Percentiles rank a stretch among this genome's conserved stretches.
These are phyloP conservation scores for Donacobius atricapilla DNA, from an alignment of 2,113 vertebrate species.

Conservation along the genomic window DNA sequence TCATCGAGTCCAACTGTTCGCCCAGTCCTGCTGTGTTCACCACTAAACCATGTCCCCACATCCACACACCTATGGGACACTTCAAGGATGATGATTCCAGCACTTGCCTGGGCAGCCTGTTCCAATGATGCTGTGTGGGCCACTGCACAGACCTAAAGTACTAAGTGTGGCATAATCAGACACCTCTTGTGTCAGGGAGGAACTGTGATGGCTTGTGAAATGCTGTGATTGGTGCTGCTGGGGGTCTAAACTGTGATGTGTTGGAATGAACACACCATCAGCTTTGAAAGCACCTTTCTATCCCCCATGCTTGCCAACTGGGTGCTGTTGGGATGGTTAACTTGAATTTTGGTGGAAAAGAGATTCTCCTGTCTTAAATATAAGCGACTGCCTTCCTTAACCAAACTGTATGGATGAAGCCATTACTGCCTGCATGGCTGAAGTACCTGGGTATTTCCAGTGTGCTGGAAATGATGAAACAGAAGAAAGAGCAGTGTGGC, in stretches of 20 bases:
- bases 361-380: not conserved
- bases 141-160: not conserved
- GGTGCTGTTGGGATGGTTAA: not conserved
- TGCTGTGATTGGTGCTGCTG: not conserved
- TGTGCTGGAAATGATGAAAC: not conserved
- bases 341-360: not conserved
- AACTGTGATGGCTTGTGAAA: not conserved
- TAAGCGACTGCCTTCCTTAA: not conserved
- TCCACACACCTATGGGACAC: rapidly evolving
- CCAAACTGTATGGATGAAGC: not conserved
- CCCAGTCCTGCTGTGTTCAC: not conserved
- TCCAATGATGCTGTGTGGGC: not conserved
- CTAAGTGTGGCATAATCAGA: too few relatives aligned
- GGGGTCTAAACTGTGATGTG: not conserved
- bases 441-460: not conserved
- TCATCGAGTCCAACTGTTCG: not conserved
- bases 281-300: not conserved
- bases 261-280: not conserved
- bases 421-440: not conserved
- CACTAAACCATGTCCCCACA: not conserved
- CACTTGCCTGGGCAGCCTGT: not conserved
- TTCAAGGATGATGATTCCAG: not conserved
- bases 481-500: not conserved
- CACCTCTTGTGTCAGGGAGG: not conserved
- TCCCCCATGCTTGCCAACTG: not conserved